Conservation (phyloP, 2,888 invertebrate species). For the Athalia cordata region DNA sequence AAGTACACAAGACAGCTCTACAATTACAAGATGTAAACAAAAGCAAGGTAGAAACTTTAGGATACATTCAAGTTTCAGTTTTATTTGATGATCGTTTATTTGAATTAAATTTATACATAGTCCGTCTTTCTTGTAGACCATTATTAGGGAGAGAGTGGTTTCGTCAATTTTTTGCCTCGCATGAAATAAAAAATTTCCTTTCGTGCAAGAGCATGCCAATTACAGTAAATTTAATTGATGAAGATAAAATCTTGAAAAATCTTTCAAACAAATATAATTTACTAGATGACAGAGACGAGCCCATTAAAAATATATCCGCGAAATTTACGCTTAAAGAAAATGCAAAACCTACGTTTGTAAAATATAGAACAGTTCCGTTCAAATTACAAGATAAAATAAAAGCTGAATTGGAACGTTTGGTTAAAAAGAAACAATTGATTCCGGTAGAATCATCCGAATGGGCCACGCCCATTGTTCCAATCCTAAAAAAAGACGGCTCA, state of each 20-base stretch:
- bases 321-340: slow-evolving; percentile 50
- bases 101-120: background rate
- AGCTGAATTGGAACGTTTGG: slow-evolving; percentile 45
- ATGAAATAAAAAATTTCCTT: slow-evolving; percentile 1
- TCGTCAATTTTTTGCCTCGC: slow-evolving; percentile 46
- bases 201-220: too few relatives aligned
- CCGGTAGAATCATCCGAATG: slow-evolving; percentile 57
- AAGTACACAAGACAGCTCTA: slow-evolving; percentile 41
- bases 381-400: slow-evolving; percentile 37
- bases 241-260: slow-evolving; percentile 11
- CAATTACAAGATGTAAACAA: slow-evolving; percentile 49
- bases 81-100: slow-evolving; percentile 1
- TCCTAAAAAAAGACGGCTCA: slow-evolving; percentile 54
- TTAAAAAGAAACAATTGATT: slow-evolving; percentile 51
- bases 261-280: slow-evolving; percentile 28
- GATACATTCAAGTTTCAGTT: slow-evolving; percentile 47
- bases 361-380: slow-evolving; percentile 53
- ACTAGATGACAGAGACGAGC: too few relatives aligned
- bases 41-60: slow-evolving; percentile 45
- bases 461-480: slow-evolving; percentile 63
- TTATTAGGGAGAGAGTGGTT: slow-evolving; percentile 55
- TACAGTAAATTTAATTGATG: too few relatives aligned
- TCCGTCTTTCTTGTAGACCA: slow-evolving; percentile 50
- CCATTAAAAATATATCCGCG: slow-evolving; percentile 48
- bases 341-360: slow-evolving; percentile 50